Base-by-base conservation (phyloP, 2,113 vertebrate species). In the Gobio gobio region DNA sequence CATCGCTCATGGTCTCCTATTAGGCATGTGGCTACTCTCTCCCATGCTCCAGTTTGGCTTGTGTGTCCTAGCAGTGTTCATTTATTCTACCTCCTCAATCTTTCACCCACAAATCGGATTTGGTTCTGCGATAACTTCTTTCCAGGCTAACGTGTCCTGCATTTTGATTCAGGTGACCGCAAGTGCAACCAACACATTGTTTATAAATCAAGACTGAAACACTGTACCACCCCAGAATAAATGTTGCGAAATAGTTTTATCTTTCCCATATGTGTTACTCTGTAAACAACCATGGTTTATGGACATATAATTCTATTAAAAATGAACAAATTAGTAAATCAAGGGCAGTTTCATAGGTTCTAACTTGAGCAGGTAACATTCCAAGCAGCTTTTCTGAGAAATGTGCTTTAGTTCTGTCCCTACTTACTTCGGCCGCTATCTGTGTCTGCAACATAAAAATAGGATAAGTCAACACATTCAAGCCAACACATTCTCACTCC, bases 61-160 rank as follows among this genome's bases (percentile, higher is more conserved):
- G 8, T 70, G 45, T 5, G 12, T 80, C 87, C 80, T 74, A 63
- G 5, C 22, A 14, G n/a, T 86, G 49, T 88, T 90, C 83, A 90
- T 79, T 89, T 87, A 90, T 87, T 83, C 83, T 75, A 74, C 74
- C 29, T 68, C 24, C 45, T 68, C 20, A 82, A 58, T 82, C 49
- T 82, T 56, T 82, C 49, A 72, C 78, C 56, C 74, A 24, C 0
- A 91, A 92, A 91, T 90, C 86, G 73, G 86, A 92, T 90, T 93
- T 88, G 68, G 74, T 83, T 89, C 72, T 58, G 2, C 16, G 59
- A 83, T 89, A 90, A 87, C 85, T 87, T 29, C 13, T n/a, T 43
- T 59, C 10, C 58, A 10, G 83, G 4, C 4, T 47, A 54, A 10
- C 49, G 83, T 86, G 90, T 75, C 73, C 74, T 43, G 88, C 75